These are phyloP conservation scores for Fragum fragum DNA, from an alignment of 2,888 invertebrate species.

Conservation along the genomic window DNA sequence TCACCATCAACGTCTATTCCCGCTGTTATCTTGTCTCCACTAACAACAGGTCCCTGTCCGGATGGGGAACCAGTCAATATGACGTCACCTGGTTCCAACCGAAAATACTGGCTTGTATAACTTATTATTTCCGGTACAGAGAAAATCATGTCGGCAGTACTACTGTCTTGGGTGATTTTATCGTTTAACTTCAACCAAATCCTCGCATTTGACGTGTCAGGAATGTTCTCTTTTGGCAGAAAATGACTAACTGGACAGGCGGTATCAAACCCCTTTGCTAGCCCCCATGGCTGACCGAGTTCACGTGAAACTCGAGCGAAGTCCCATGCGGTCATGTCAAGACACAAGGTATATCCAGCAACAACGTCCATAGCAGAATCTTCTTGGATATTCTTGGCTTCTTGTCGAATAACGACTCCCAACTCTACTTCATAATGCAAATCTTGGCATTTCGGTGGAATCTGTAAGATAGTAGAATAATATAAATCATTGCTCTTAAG, in stretches of 20 bases:
- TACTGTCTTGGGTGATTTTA: slow-evolving; percentile 89
- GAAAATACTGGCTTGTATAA: slow-evolving; percentile 91
- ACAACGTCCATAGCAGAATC: slow-evolving; percentile 89
- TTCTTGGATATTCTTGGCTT: slow-evolving; percentile 89
- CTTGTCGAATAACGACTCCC: slow-evolving; percentile 91
- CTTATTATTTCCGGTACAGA: slow-evolving; percentile 90
- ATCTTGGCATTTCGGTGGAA: slow-evolving; percentile 90
- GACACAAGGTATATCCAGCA: slow-evolving; percentile 91
- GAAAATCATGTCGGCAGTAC: slow-evolving; percentile 91
- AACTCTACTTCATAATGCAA: slow-evolving; percentile 92
- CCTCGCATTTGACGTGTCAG: slow-evolving; percentile 74
- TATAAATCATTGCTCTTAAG: no score
- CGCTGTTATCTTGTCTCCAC: slow-evolving; percentile 91
- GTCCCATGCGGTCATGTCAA: slow-evolving; percentile 91
- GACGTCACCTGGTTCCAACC: slow-evolving; percentile 91
- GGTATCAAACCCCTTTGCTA: slow-evolving; percentile 93
- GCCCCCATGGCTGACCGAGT: slow-evolving; percentile 91
- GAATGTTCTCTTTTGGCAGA: slow-evolving; percentile 87
- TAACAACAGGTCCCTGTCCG: slow-evolving; percentile 89
- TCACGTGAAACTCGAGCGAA: slow-evolving; percentile 87
- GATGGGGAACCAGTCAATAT: slow-evolving; percentile 92
- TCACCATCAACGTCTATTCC: slow-evolving; percentile 85
- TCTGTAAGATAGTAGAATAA: no score
- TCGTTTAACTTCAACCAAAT: slow-evolving; percentile 88
- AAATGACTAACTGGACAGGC: slow-evolving; percentile 92